These are phyloP conservation scores for Erythrocercus mccallii DNA, from an alignment of 2,113 vertebrate species.

Conservation along the genomic window DNA sequence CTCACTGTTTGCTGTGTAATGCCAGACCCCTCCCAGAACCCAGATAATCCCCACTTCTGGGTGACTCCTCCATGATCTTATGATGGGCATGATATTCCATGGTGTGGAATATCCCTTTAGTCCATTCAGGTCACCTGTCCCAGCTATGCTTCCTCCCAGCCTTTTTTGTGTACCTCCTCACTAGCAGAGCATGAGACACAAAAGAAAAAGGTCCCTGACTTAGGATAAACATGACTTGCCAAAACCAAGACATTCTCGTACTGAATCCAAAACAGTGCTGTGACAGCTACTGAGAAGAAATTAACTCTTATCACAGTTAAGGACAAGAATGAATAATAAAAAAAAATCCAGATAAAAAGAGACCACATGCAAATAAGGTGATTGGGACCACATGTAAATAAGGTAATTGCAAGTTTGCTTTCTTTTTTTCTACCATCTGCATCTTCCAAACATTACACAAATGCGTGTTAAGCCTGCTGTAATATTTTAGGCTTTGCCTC, in stretches of 20 bases:
- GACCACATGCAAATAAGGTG: background rate
- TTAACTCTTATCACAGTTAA: background rate
- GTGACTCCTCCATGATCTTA: background rate
- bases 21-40: background rate
- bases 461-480: background rate
- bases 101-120: background rate
- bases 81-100: background rate
- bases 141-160: background rate
- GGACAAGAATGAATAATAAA: background rate
- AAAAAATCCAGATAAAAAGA: background rate
- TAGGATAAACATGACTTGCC: background rate
- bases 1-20: background rate
- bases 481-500: background rate
- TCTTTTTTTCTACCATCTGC: background rate
- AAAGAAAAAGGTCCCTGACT: background rate
- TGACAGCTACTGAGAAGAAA: background rate
- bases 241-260: background rate
- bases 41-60: background rate
- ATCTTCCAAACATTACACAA: background rate
- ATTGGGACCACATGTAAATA: background rate
- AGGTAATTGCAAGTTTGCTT: background rate
- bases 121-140: background rate
- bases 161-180: background rate
- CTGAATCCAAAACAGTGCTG: background rate
- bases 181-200: background rate